These are phyloP conservation scores for Vanessa cardui DNA, from an alignment of 2,888 invertebrate species.

Conservation along the genomic window DNA sequence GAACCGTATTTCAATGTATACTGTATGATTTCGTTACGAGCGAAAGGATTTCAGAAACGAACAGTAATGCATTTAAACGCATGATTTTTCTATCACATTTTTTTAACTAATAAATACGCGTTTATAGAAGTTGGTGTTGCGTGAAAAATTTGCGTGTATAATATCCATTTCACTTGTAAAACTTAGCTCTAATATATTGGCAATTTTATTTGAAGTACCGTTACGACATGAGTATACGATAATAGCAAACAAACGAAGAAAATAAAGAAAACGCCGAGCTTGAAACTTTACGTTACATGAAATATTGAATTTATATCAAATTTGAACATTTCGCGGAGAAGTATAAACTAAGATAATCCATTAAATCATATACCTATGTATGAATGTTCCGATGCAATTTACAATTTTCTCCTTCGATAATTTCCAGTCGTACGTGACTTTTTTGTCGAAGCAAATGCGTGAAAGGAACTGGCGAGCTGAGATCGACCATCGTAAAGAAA, in stretches of 20 bases:
- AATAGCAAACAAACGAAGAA: background rate
- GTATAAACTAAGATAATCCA: constrained; percentile 12
- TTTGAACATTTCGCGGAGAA: background rate
- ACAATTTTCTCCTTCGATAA: constrained; percentile 50
- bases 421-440: constrained; percentile 48
- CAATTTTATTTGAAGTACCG: constrained; percentile 9
- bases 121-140: constrained; percentile 63
- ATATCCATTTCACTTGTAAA: constrained; percentile 66
- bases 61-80: constrained; percentile 48
- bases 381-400: constrained; percentile 11
- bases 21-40: constrained; percentile 50
- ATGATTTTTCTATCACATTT: constrained; percentile 49
- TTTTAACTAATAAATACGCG: constrained; percentile 62
- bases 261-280: background rate
- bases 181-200: constrained; percentile 14
- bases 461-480: constrained; percentile 50
- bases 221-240: constrained; percentile 2
- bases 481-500: constrained; percentile 54
- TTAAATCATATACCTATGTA: constrained; percentile 4
- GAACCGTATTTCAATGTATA: constrained; percentile 31
- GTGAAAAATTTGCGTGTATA: constrained; percentile 67
- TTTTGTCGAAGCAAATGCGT: constrained; percentile 48
- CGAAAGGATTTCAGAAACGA: constrained; percentile 74
- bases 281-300: too few relatives aligned
- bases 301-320: background rate